phyloP scores from a whole-genome alignment of 2,888 invertebrate genomes.

The Rhopalosiphum nymphaeae region DNA sequence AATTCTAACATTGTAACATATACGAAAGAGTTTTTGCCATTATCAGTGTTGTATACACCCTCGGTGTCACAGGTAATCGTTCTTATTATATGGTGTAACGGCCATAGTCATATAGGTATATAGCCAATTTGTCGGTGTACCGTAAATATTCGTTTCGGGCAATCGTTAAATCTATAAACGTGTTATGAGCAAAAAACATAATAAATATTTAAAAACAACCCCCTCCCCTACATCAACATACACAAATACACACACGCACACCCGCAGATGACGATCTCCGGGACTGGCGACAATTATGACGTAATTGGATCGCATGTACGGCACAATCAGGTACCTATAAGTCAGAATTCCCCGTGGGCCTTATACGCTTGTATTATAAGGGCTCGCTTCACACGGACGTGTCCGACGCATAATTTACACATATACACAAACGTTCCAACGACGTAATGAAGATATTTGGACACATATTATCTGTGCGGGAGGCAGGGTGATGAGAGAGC shows the following conservation, averaged over 20 bases:
- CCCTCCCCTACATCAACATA: too few species aligned
- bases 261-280: slow-evolving; percentile 19
- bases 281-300: slow-evolving; percentile 47
- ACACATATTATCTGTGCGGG: slow-evolving; percentile 2
- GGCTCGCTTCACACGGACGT: not conserved
- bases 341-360: slow-evolving; percentile 39
- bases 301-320: slow-evolving; percentile 49
- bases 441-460: slow-evolving; percentile 58
- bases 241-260: not conserved
- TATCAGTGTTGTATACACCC: not conserved
- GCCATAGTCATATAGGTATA: not conserved
- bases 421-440: not conserved
- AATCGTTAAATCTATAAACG: slow-evolving; percentile 9
- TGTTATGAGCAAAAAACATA: not conserved
- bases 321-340: slow-evolving; percentile 41
- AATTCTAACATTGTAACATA: not conserved
- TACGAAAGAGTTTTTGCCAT: not conserved
- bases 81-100: not conserved
- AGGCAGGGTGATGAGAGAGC: not conserved
- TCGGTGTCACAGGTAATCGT: not conserved
- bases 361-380: not conserved
- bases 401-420: slow-evolving; percentile 4
- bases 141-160: slow-evolving; percentile 23
- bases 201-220: not conserved
- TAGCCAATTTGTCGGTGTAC: slow-evolving; percentile 44